Percentiles rank a stretch among this genome's conserved stretches.
Conservation (phyloP, 2,113 vertebrate species). For the Nymphicus hollandicus region DNA sequence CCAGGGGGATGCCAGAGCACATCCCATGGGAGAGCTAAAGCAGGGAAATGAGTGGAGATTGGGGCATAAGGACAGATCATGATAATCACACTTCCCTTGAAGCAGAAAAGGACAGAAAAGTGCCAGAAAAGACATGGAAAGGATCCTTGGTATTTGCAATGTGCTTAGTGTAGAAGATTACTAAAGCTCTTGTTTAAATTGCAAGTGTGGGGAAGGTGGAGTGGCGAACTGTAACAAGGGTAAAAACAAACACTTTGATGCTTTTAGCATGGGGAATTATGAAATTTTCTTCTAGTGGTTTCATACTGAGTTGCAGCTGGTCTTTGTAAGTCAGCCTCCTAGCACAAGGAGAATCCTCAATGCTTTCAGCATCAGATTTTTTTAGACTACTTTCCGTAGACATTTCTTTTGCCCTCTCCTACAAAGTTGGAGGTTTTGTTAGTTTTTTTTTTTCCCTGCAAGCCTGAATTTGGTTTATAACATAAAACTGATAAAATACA, state of each 20-base stretch:
- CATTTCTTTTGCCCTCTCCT: not conserved
- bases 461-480: not conserved
- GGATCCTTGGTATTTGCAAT: not conserved
- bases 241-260: not conserved
- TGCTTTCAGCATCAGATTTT: not conserved
- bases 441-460: fast-evolving
- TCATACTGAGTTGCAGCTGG: not conserved
- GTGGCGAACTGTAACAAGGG: not conserved
- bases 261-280: not conserved
- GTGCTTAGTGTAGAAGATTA: not conserved
- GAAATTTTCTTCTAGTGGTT: not conserved
- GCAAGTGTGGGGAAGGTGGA: not conserved
- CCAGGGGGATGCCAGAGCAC: not conserved
- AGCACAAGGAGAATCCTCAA: not conserved
- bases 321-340: not conserved
- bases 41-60: not conserved
- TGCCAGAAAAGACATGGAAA: not conserved
- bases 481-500: not conserved
- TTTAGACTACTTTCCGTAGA: not conserved
- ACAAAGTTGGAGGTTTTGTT: not conserved
- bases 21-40: not conserved
- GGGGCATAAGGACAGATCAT: not conserved
- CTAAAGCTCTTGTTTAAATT: not conserved
- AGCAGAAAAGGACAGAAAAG: not conserved
- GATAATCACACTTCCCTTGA: not conserved